Evolutionary conservation across 2,113 vertebrate species (phyloP), one percentile per base, ranked within the genome.

Genomic region (Zosterops hypoxanthus): DNA sequence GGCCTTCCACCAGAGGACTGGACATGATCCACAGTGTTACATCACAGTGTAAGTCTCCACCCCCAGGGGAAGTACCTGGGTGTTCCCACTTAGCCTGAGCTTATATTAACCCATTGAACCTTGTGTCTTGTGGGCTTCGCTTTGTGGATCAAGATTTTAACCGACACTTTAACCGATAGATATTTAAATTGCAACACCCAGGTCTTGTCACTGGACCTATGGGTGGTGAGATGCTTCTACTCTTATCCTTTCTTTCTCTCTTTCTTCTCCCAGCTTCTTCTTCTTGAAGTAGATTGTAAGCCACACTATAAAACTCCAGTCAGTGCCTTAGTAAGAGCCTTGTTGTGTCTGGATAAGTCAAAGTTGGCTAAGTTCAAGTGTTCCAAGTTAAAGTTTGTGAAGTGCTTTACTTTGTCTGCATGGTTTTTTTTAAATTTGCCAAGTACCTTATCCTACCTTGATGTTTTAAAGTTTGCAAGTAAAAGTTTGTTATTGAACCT

Each of bases 21-120:
- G 13, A 33, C 15, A 9, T 13, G 70, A 61, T 5, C 7, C 13
- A 14, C 33, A 41, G 33, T 29, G 11, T 47, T 26, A 60, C 20
- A 76, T 41, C n/a, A 34, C 13, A 34, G 29, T 12, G 46, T 34
- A 34, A 82, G 61, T 31, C 61, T 61, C 24, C 29, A 46, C 8
- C 20, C 20, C n/a, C 29, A 34, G 9, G 17, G 6, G 21, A 61
- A 26, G 47, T 53, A 41, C 6, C 29, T 47, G n/a, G n/a, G 11
- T 1, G 1, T 23, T 75, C 29, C 24, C 24, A 41, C 11, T 11
- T 5, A 12, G 5, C 39, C 33, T 52, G 18, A 23, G 26, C 2
- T 1, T 44, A 11, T 47, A 29, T 47, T 55, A 63, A 47, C 12
- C 9, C 20, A n/a, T 5, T 26, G 14, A 75, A 53, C 17, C 42